phyloP scores from a whole-genome alignment of 2,888 invertebrate genomes.

The Cantharis lateralis region DNA sequence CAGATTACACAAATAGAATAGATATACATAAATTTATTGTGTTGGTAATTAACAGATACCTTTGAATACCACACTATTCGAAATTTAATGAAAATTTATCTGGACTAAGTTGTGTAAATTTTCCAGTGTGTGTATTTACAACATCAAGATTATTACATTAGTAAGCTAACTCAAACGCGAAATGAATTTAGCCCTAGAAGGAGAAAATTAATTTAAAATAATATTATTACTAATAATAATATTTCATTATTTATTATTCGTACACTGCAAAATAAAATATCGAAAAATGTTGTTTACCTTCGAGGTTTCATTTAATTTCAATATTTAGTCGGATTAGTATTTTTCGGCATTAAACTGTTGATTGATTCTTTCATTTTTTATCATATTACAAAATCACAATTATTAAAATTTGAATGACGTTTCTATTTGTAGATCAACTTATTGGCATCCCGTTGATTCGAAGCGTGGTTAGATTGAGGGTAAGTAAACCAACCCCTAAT shows the following conservation, averaged over 20 bases:
- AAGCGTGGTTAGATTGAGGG: constrained; percentile 5
- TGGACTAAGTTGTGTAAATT: not conserved
- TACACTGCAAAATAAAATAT: not conserved
- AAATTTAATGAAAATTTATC: not conserved
- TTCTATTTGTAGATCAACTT: not conserved
- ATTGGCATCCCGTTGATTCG: constrained; percentile 10
- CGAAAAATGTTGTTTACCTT: not conserved
- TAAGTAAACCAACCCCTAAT: constrained; percentile 9
- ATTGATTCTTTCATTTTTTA: not conserved
- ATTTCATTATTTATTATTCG: not conserved
- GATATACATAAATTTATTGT: constrained; percentile 26
- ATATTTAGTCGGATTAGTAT: too few relatives aligned
- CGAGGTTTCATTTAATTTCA: not conserved
- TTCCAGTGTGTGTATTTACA: not conserved
- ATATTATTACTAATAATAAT: not conserved
- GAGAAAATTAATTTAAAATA: not conserved
- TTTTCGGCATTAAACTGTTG: not conserved
- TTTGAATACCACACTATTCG: constrained; percentile 10
- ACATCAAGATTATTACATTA: not conserved
- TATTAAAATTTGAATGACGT: not conserved
- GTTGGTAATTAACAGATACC: constrained; percentile 28
- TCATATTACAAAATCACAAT: not conserved
- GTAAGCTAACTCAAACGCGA: not conserved
- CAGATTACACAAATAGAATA: constrained; percentile 24
- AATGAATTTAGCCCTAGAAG: not conserved